A percentile compares a stretch with the other conserved stretches of the same genome.
Evolutionary conservation across 2,113 vertebrate species (phyloP).

Genomic region (Larimichthys polyactis): DNA sequence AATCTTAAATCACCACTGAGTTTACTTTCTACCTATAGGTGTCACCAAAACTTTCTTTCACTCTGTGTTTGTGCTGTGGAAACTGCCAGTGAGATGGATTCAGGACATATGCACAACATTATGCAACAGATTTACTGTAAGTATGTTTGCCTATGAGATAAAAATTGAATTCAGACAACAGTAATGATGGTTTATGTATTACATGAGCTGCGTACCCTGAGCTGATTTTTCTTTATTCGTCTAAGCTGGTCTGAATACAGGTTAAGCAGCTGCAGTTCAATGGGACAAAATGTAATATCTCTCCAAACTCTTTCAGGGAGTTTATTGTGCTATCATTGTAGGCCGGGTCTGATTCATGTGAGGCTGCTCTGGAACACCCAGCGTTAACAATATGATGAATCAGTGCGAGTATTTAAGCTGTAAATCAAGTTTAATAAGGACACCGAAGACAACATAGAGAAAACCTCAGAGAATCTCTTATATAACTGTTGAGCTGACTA

Average conservation of each 20-base stretch:
- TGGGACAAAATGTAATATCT: constrained; percentile 12
- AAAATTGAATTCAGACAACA: constrained; percentile 14
- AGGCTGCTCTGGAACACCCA: neutral
- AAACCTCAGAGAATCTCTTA: constrained; percentile 35
- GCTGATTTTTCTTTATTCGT: constrained; percentile 25
- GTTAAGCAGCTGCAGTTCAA: constrained; percentile 36
- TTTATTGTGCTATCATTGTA: neutral
- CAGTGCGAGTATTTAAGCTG: constrained; percentile 1
- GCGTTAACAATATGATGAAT: constrained; percentile 12
- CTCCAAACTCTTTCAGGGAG: constrained; percentile 15
- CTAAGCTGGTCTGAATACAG: constrained; percentile 21
- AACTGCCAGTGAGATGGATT: neutral
- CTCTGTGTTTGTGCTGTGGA: neutral
- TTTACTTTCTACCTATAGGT: constrained; percentile 55
- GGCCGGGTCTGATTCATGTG: neutral
- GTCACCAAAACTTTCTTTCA: constrained; percentile 62
- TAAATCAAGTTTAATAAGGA: constrained; percentile 26
- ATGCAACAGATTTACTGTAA: constrained; percentile 32
- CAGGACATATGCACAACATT: constrained; percentile 39
- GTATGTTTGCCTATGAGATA: constrained; percentile 8
- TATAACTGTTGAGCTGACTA: constrained; percentile 46
- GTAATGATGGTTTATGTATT: constrained; percentile 12
- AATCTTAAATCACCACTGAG: neutral
- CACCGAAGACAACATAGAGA: neutral
- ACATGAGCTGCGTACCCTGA: neutral